Percentiles rank a stretch among this genome's conserved stretches.
Conservation (phyloP, 2,888 invertebrate genomes). For the Zelleria hepariella region DNA sequence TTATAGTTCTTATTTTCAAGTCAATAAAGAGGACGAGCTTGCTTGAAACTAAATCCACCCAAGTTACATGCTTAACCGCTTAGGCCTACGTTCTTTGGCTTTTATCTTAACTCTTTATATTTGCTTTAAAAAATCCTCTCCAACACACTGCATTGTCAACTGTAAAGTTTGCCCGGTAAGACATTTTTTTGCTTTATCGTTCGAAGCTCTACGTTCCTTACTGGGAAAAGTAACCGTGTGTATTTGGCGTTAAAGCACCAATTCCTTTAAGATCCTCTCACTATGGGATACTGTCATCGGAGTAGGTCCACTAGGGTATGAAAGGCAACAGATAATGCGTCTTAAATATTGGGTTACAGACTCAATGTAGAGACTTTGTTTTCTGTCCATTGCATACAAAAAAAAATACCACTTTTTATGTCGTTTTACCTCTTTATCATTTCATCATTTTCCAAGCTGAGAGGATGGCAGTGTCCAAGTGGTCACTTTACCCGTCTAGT, state of each 20-base stretch:
- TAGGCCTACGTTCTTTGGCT: conserved; percentile 37
- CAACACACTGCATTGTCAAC: background rate
- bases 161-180: background rate
- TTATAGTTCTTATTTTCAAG: background rate
- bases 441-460: no score
- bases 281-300: conserved; percentile 47
- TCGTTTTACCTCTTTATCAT: no score
- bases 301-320: conserved; percentile 53
- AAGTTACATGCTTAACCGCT: conserved; percentile 25
- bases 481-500: no score
- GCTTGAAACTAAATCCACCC: conserved; percentile 22
- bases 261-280: background rate
- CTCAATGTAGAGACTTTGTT: background rate
- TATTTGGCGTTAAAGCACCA: background rate
- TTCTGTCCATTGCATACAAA: background rate
- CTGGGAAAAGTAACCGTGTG: no score
- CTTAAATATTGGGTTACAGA: conserved; percentile 48
- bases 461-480: no score
- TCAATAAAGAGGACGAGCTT: conserved; percentile 15
- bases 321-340: conserved; percentile 62
- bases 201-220: no score
- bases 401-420: background rate
- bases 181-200: conserved; percentile 25
- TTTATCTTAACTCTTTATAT: conserved; percentile 37
- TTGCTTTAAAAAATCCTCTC: conserved; percentile 4